Conservation (phyloP, 2,113 vertebrate genomes). For the Phyllostomus discolor region DNA sequence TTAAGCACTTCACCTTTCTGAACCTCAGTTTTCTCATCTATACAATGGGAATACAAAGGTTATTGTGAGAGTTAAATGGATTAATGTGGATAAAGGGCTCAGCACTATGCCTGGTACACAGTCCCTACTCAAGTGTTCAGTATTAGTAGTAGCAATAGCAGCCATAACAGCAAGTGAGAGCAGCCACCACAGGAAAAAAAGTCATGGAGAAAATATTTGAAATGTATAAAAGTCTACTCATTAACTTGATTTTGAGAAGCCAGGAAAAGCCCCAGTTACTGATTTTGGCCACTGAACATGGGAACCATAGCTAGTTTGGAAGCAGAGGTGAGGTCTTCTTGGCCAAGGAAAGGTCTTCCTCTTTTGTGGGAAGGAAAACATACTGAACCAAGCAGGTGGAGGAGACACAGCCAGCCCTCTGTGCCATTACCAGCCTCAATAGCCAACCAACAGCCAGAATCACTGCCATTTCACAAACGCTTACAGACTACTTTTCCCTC, state of each 20-base stretch:
- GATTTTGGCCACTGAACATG: neutral
- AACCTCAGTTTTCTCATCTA: neutral
- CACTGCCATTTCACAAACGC: neutral
- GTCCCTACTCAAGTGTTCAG: neutral
- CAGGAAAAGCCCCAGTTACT: neutral
- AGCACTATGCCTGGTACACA: neutral
- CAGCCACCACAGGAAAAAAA: neutral
- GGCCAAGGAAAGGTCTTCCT: neutral
- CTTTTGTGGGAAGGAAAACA: neutral
- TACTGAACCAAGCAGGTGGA: neutral
- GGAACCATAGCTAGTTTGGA: neutral
- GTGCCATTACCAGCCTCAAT: neutral
- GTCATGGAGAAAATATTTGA: neutral
- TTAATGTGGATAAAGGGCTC: neutral
- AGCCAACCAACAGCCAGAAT: neutral
- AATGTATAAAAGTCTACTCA: neutral
- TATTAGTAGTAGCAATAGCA: neutral
- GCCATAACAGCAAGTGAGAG: neutral
- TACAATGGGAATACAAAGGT: neutral
- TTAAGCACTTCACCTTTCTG: neutral
- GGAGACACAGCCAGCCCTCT: no score
- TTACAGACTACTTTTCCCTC: neutral
- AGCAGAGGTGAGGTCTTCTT: neutral
- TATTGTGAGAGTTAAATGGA: neutral
- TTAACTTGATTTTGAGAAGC: slow-evolving; percentile 9